phyloP scores from a whole-genome alignment of 1,140 invertebrate genomes.

The Dryas iulia region DNA sequence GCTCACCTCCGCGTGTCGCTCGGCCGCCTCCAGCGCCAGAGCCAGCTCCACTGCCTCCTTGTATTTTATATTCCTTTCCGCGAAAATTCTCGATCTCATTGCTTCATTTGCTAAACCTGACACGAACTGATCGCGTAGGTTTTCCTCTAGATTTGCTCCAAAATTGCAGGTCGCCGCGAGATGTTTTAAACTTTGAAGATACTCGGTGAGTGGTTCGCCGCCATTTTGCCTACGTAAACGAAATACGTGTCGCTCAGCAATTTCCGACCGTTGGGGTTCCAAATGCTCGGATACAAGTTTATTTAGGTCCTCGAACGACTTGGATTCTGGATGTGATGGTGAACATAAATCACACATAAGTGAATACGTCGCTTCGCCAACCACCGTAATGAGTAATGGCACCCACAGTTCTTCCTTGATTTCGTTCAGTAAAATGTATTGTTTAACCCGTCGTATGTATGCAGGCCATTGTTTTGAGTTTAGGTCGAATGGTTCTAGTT shows the following conservation, averaged over 20 bases:
- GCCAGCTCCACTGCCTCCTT: slow-evolving; percentile 33
- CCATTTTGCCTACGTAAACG: no score
- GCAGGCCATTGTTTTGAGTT: no score
- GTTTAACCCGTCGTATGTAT: slow-evolving; percentile 40
- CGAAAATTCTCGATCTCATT: slow-evolving; percentile 25
- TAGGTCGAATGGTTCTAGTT: no score
- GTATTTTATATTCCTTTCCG: slow-evolving; percentile 27
- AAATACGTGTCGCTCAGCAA: no score
- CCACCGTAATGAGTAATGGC: slow-evolving; percentile 39
- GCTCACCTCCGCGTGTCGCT: slow-evolving; percentile 34
- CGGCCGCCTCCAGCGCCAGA: slow-evolving; percentile 37
- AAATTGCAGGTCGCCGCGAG: slow-evolving; percentile 44
- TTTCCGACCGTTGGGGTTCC: slow-evolving; percentile 37
- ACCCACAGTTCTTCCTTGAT: slow-evolving; percentile 33
- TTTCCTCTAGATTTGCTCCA: slow-evolving; percentile 25
- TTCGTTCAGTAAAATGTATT: slow-evolving; percentile 39
- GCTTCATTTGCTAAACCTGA: slow-evolving; percentile 22
- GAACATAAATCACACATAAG: slow-evolving; percentile 47
- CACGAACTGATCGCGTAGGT: slow-evolving; percentile 31
- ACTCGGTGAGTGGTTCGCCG: slow-evolving; percentile 30
- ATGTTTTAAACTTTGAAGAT: slow-evolving; percentile 47
- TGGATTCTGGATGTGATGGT: slow-evolving; percentile 30
- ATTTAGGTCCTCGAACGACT: no score
- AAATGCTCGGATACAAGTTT: slow-evolving; percentile 32
- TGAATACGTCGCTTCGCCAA: slow-evolving; percentile 34